Conservation (phyloP, 2,888 invertebrate genomes). For the Drosophila picticornis region DNA sequence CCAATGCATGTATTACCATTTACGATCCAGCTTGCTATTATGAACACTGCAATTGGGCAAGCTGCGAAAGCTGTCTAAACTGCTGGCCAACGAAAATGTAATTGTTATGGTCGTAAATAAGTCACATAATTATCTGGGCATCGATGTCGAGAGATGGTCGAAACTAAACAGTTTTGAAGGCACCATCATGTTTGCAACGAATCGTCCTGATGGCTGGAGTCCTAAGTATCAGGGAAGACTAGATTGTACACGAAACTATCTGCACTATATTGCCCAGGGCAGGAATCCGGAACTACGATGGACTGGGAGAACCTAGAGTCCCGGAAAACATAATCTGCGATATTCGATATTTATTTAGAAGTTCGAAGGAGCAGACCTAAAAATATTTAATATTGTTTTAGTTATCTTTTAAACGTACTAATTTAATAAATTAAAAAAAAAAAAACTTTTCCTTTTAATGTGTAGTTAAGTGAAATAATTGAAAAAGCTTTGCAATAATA, state of each 20-base stretch:
- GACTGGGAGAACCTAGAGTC: conserved; percentile 19
- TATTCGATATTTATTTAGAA: conserved; percentile 13
- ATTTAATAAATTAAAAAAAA: not conserved
- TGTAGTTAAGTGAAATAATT: not conserved
- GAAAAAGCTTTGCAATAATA: not conserved
- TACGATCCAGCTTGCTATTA: conserved; percentile 49
- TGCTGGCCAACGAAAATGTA: conserved; percentile 5
- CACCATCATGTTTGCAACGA: conserved; percentile 5
- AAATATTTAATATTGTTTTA: not conserved
- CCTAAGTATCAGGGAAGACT: not conserved
- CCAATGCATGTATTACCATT: conserved; percentile 45
- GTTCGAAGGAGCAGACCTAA: not conserved
- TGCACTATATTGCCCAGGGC: not conserved
- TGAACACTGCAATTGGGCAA: conserved; percentile 45
- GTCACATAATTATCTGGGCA: not conserved
- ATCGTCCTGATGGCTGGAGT: conserved; percentile 16
- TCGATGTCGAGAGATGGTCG: conserved; percentile 5
- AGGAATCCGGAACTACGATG: conserved; percentile 41
- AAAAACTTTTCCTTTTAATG: not conserved
- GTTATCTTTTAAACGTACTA: not conserved
- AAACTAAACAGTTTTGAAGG: conserved; percentile 27
- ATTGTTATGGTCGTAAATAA: conserved; percentile 3
- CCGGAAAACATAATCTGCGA: conserved; percentile 7
- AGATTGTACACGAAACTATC: not conserved
- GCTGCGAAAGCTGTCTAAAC: conserved; percentile 18